Evolutionary conservation across 2,888 invertebrate genomes (phyloP), one percentile per base, ranked within the genome.

Genomic region (Rhimphoctona megacephalus): DNA sequence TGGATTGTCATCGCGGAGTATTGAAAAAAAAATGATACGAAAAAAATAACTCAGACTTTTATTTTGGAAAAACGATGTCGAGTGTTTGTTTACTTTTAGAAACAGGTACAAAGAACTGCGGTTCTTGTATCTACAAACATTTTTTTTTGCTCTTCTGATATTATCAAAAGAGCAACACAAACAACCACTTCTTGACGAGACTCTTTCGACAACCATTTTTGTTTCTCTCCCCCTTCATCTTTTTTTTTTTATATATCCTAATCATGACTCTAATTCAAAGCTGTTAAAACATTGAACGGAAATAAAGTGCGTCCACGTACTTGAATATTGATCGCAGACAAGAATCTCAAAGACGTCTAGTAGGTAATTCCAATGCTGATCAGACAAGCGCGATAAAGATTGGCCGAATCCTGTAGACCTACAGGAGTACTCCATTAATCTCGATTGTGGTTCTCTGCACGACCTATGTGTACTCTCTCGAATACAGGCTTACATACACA

Each of bases 341-440:
- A 8, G 61, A 57, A 83, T 43, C 46, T 74, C 8, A 19, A 46
- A 78, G 69, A 83, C 85, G 78, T 83, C 83, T 78, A 87, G 81
- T 85, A 80, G 87, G 88, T 87, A 70, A 86, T 87, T 88, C 80
- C 85, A 46, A 87, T 87, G 83, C 87, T 57, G 86, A 87, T 87
- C 84, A 82, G 86, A 82, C 84, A 49, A 61, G 49, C 43, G 30
- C 81, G 69, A 81, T 84, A 82, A 82, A 87, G 84, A 84, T 87
- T 82, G 70, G 84, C 25, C 78, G 81, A 84, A 83, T 77, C 72
- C 57, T n/a, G n/a, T 33, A 72, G 72, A 57, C 19, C 52, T 25
- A n/a, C 19, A 61, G 49, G 70, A 39, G 19, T 72, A 67, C 77
- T 81, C 81, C 76, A 84, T 87, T 82, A 84, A 87, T 84, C 84